phyloP scores from a whole-genome alignment of 2,888 invertebrate species.

The Ceramica pisi region DNA sequence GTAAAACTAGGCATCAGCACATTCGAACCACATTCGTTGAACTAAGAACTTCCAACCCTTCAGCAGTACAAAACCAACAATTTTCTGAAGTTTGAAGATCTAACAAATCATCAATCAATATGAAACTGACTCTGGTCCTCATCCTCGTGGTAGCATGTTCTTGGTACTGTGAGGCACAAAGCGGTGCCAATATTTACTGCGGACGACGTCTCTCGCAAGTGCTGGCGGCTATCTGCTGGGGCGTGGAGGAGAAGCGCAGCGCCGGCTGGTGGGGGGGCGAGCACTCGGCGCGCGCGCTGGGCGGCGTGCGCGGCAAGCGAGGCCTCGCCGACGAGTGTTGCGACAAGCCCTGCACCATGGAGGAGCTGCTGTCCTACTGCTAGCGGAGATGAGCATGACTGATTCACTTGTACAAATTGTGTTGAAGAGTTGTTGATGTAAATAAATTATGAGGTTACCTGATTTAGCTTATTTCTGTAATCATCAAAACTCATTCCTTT shows the following conservation, averaged over 20 bases:
- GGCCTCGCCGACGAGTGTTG: constrained; percentile 71
- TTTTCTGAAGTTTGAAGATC: background rate
- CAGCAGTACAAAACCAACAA: too few relatives aligned
- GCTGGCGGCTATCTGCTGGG: constrained; percentile 44
- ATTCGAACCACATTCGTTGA: constrained; percentile 40
- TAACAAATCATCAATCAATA: constrained; percentile 3
- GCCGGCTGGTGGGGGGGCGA: constrained; percentile 38
- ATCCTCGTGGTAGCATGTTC: constrained; percentile 20
- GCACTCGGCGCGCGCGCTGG: too few relatives aligned
- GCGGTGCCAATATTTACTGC: constrained; percentile 44
- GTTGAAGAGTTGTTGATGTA: background rate
- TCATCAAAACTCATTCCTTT: too few relatives aligned
- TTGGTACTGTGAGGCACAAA: constrained; percentile 34
- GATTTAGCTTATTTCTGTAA: too few relatives aligned
- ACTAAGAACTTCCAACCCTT: background rate
- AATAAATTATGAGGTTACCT: constrained; percentile 40
- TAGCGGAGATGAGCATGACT: constrained; percentile 20
- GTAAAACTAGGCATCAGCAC: constrained; percentile 14
- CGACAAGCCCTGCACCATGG: constrained; percentile 67
- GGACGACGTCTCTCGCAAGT: constrained; percentile 45
- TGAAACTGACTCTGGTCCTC: constrained; percentile 46
- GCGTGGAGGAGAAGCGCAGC: constrained; percentile 41
- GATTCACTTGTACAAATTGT: constrained; percentile 1
- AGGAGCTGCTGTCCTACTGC: constrained; percentile 66
- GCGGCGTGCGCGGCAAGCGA: constrained; percentile 53